Percentiles rank a stretch among this genome's conserved stretches.
These are phyloP conservation scores for Entomobrya proxima DNA, from an alignment of 2,888 invertebrate species.

Conservation along the genomic window DNA sequence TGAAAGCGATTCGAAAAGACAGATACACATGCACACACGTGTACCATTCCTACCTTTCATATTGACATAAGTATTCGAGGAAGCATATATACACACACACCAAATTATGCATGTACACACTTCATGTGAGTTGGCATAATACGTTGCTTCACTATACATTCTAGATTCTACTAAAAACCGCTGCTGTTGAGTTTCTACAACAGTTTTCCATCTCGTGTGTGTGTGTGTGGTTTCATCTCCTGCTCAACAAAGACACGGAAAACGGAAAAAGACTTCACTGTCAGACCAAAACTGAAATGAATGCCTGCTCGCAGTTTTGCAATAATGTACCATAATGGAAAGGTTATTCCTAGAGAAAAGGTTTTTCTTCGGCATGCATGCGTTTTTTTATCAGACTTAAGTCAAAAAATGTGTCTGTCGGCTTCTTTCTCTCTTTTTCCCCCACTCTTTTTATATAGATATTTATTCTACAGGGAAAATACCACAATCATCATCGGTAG, in stretches of 20 bases:
- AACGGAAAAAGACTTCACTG: constrained; percentile 12
- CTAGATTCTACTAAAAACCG: background rate
- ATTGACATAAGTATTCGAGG: background rate
- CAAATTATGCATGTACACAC: background rate
- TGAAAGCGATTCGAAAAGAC: background rate
- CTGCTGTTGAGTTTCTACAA: background rate
- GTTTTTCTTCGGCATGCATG: background rate
- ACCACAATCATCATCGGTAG: background rate
- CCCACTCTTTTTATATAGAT: background rate
- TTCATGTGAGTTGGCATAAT: constrained; percentile 20
- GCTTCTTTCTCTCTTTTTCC: background rate
- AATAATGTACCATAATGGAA: background rate
- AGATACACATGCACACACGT: background rate
- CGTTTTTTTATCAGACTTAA: background rate
- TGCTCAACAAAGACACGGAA: constrained; percentile 7
- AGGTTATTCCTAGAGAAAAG: no score
- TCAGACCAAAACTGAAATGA: background rate
- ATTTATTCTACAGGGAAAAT: constrained; percentile 7
- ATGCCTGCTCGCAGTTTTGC: background rate
- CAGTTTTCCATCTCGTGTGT: background rate
- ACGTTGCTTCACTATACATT: constrained; percentile 22
- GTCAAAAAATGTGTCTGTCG: constrained; percentile 21
- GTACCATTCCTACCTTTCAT: background rate
- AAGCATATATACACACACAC: background rate
- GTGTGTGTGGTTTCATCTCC: background rate